phyloP scores from a whole-genome alignment of 1,140 invertebrate genomes.

The Branchinecta lynchi region DNA sequence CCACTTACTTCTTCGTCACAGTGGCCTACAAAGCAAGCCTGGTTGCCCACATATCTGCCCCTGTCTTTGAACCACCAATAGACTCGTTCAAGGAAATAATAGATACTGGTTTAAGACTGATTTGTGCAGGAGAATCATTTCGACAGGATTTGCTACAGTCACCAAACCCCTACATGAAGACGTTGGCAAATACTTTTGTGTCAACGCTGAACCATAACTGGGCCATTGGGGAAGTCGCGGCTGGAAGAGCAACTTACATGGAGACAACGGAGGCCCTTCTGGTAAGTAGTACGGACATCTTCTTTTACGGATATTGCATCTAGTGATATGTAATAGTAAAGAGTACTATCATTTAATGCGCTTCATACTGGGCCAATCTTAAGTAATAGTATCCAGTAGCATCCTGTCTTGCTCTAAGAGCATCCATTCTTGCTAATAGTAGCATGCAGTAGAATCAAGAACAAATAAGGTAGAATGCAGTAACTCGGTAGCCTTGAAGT shows the following conservation, averaged over 20 bases:
- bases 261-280: neutral
- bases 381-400: too few species aligned
- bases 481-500: too few species aligned
- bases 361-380: too few species aligned
- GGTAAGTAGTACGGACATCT: neutral
- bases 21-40: neutral
- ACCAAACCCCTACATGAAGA: neutral
- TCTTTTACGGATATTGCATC: too few species aligned
- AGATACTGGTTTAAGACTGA: neutral
- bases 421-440: too few species aligned
- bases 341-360: too few species aligned
- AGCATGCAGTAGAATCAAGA: too few species aligned
- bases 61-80: neutral
- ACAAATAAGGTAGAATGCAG: too few species aligned
- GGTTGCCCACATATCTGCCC: neutral
- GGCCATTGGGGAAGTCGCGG: neutral
- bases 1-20: neutral
- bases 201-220: neutral
- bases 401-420: too few species aligned
- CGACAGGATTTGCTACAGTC: neutral
- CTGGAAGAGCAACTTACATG: neutral
- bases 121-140: neutral
- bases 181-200: neutral
- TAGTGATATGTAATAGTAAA: too few species aligned
- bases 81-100: neutral